Base-by-base conservation (phyloP, 1,140 invertebrate species). In the Drosophila kikkawai region DNA sequence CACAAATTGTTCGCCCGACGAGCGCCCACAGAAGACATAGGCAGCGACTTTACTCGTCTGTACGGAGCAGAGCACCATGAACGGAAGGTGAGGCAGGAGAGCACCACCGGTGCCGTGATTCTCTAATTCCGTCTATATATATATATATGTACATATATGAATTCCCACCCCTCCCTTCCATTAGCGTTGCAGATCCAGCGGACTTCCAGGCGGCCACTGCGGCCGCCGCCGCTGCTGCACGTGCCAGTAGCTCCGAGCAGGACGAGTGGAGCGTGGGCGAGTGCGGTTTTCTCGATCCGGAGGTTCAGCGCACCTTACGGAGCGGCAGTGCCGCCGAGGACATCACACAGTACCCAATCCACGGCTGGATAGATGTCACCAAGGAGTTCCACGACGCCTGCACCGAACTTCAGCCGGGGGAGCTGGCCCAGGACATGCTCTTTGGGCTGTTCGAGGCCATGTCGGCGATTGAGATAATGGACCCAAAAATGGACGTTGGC, bases 401-500 rank as follows among this genome's bases (percentile, higher is more conserved):
- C 36, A 94, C 94, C 3, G 97, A 97, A 90, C 93, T 99, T 42
- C 94, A 97, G 80, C 93, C 98, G 44, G 98, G 98, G 17, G 97
- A 99, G 93, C 93, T 99, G 12, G 93, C 98, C 13, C 97, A 98
- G 91, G 97, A 98, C 95, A 96, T 97, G 57, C 93, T 97, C 19
- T 98, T 99, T 95, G 98, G 98, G 1, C 93, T 99, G 19, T 99
- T 99, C 94, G 99, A 99, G 93, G 98, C 98, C 0, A 99, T 99
- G 99, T 99, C 98, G 11, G 99, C 99, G 1, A 99, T 99, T 91
- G 99, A 99, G 93, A 99, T 99, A 97, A 99, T 99, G 98, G 98
- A 99, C 93, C 98, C 98, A 1, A 99, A 99, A 95, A 99, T 99
- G 99, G 99, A 99, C 95, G 98, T 98, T 45, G 98, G 98, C 26